Conservation (phyloP, 2,797 vertebrate genomes). For the Psittacula derbiana region DNA sequence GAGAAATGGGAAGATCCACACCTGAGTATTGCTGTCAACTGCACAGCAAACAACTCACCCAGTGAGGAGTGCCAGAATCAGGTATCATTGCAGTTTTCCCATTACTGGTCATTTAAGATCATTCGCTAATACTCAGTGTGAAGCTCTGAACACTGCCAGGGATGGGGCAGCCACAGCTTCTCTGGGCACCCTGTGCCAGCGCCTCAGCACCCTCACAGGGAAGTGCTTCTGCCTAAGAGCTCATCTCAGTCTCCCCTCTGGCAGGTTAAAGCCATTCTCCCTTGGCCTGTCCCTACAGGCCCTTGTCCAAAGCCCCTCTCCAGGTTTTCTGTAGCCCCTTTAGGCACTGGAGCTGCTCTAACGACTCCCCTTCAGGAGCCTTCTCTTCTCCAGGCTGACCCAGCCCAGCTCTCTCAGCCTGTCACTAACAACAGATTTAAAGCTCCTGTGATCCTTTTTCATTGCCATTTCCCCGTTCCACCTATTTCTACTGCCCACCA, state of each 20-base stretch:
- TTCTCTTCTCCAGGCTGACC: not conserved
- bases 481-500: not conserved
- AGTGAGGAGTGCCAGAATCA: not conserved
- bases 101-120: not conserved
- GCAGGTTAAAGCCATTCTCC: too few relatives aligned
- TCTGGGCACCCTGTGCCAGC: not conserved
- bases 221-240: too few relatives aligned
- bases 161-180: not conserved
- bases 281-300: too few relatives aligned
- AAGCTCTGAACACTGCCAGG: not conserved
- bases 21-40: not conserved
- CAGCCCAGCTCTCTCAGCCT: not conserved
- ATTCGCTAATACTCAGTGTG: not conserved
- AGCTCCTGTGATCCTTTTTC: not conserved
- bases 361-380: not conserved
- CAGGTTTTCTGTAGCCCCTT: not conserved
- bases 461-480: not conserved
- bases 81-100: accelerated
- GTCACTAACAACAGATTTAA: not conserved
- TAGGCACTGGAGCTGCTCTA: not conserved
- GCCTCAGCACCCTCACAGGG: too few relatives aligned
- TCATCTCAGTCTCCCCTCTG: too few relatives aligned
- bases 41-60: not conserved
- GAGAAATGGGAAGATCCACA: not conserved
- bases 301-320: too few relatives aligned